phyloP scores from a whole-genome alignment of 2,888 invertebrate species.

The Deroplatys truncata region DNA sequence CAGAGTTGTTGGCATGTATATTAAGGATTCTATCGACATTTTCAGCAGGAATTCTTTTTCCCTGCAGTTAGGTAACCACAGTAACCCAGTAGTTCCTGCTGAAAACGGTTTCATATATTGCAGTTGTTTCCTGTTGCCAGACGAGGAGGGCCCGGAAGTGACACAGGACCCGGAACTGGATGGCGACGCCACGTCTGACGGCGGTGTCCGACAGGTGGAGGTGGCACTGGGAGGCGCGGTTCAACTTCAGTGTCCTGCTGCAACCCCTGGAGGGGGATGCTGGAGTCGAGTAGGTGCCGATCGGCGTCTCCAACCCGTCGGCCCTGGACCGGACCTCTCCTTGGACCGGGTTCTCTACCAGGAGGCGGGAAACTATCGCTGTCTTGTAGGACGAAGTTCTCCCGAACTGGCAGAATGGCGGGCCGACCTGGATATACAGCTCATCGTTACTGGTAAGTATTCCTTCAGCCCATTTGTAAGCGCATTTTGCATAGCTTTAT shows the following conservation, averaged over 20 bases:
- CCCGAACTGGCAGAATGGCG: conserved; percentile 37
- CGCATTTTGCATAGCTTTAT: too few species aligned
- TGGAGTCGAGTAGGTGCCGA: conserved; percentile 45
- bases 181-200: conserved; percentile 25
- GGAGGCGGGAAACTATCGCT: conserved; percentile 72
- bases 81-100: background rate
- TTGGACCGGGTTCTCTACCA: conserved; percentile 70
- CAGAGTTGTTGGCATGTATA: too few species aligned
- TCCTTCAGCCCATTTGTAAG: background rate
- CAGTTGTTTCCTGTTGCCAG: background rate
- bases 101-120: background rate
- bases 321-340: conserved; percentile 56
- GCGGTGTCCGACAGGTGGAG: conserved; percentile 47
- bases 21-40: too few species aligned
- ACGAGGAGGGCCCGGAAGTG: conserved; percentile 26
- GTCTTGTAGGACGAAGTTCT: conserved; percentile 53
- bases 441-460: conserved; percentile 47
- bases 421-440: conserved; percentile 45
- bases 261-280: conserved; percentile 54
- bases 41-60: too few species aligned
- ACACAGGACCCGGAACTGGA: conserved; percentile 26
- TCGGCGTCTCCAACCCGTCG: conserved; percentile 49
- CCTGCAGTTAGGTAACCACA: background rate
- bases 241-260: conserved; percentile 79
- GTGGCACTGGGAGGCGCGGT: conserved; percentile 84